phyloP scores from a whole-genome alignment of 2,888 invertebrate species.

The Lepeophtheirus nordmannii region DNA sequence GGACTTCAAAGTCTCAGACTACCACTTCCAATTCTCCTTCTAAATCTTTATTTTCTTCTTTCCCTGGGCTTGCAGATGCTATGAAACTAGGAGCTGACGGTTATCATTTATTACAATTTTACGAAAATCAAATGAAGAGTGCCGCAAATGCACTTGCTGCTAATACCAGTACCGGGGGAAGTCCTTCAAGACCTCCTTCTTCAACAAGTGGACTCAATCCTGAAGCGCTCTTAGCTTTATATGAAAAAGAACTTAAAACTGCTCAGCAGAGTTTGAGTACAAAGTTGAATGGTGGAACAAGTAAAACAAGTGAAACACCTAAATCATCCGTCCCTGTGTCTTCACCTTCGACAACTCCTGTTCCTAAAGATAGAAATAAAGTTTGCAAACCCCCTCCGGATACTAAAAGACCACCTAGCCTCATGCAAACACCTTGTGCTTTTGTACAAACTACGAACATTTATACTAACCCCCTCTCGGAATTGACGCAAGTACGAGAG shows the following conservation, averaged over 20 bases:
- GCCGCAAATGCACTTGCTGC: constrained; percentile 2
- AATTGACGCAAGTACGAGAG: constrained; percentile 9
- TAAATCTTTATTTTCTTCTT: neutral
- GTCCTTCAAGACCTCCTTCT: neutral
- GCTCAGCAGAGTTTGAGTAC: neutral
- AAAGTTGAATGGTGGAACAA: neutral
- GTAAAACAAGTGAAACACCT: neutral
- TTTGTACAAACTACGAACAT: constrained; percentile 21
- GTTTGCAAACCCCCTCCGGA: constrained; percentile 19
- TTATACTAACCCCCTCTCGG: constrained; percentile 14
- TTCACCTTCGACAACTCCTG: neutral
- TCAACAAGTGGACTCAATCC: neutral
- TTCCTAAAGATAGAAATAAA: constrained; percentile 13
- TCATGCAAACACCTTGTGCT: constrained; percentile 20
- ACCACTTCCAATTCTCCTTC: neutral
- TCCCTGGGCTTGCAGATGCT: neutral
- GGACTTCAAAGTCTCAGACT: neutral
- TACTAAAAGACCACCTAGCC: constrained; percentile 18
- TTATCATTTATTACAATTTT: constrained; percentile 16
- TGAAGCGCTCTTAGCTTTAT: neutral
- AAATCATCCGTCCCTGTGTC: neutral
- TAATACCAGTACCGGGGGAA: neutral
- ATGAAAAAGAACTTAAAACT: neutral
- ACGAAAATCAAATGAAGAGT: constrained; percentile 15
- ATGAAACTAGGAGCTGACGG: constrained; percentile 14